Evolutionary conservation across 2,113 vertebrate genomes (phyloP).

Genomic region (Epinephelus cyanopodus): DNA sequence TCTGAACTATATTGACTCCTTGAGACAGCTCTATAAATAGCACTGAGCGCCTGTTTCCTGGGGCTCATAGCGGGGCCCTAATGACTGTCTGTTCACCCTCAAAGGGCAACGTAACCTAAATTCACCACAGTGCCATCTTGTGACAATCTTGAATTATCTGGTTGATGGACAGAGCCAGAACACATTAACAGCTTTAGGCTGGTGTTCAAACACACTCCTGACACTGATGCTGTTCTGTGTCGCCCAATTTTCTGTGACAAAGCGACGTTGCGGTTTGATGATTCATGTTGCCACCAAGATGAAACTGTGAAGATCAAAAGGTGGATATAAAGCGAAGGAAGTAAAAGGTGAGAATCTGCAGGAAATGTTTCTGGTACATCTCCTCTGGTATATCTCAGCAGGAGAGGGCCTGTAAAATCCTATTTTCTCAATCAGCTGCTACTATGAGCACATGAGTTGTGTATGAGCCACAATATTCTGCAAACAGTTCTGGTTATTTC

Average conservation of each 20-base stretch:
- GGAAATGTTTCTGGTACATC: conserved; percentile 30
- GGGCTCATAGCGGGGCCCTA: conserved; percentile 36
- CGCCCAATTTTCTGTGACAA: neutral
- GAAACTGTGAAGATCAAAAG: conserved; percentile 55
- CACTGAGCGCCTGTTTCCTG: conserved; percentile 22
- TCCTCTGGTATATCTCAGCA: neutral
- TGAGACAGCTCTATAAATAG: conserved; percentile 72
- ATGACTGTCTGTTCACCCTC: conserved; percentile 66
- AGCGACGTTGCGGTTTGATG: neutral
- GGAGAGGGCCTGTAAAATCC: neutral
- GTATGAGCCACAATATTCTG: neutral
- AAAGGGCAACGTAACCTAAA: conserved; percentile 40
- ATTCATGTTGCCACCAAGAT: neutral
- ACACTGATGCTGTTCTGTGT: neutral
- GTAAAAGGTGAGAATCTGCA: conserved; percentile 5
- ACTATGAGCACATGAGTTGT: neutral
- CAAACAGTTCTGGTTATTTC: neutral
- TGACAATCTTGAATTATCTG: conserved; percentile 12
- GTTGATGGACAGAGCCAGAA: conserved; percentile 50
- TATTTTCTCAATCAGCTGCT: neutral
- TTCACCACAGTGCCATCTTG: conserved; percentile 22
- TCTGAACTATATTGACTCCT: conserved; percentile 50
- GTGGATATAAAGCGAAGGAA: conserved; percentile 6
- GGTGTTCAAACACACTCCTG: neutral
- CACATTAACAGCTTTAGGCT: neutral